A percentile compares a stretch with the other conserved stretches of the same genome.
phyloP scores from a whole-genome alignment of 1,140 invertebrate genomes.

The Plectus sambesii region DNA sequence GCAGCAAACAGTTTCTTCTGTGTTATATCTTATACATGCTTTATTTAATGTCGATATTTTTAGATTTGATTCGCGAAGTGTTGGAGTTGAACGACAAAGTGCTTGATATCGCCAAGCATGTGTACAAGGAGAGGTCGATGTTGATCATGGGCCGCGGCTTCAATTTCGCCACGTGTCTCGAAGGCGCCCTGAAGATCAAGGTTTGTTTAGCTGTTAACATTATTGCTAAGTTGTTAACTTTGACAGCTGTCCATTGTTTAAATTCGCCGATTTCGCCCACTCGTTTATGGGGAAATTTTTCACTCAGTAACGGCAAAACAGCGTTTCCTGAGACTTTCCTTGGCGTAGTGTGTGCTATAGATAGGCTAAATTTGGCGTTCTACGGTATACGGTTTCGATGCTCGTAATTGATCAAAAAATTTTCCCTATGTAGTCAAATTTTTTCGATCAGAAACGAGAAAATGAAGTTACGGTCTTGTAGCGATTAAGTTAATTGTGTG shows the following conservation, averaged over 20 bases:
- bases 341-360: too few species aligned
- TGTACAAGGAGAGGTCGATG: conserved; percentile 59
- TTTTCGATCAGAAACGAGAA: too few species aligned
- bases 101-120: conserved; percentile 61
- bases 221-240: conserved; percentile 6
- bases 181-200: conserved; percentile 72
- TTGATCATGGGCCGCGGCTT: conserved; percentile 98
- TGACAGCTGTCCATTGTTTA: conserved; percentile 6
- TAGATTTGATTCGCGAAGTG: conserved; percentile 50
- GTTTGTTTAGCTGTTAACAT: conserved; percentile 11
- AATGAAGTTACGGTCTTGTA: too few species aligned
- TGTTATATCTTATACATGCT: conserved; percentile 22
- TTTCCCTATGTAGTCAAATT: conserved; percentile 9
- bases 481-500: too few species aligned
- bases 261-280: too few species aligned
- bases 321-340: too few species aligned
- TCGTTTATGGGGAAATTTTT: too few species aligned
- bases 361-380: too few species aligned
- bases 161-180: conserved; percentile 90
- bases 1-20: conserved; percentile 44
- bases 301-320: too few species aligned
- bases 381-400: too few species aligned
- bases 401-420: conserved; percentile 2
- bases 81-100: conserved; percentile 72
- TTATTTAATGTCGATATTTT: conserved; percentile 14